Percentiles rank a stretch among this genome's conserved stretches.
Evolutionary conservation across 2,113 vertebrate genomes (phyloP).

Genomic region (Prionailurus bengalensis): DNA sequence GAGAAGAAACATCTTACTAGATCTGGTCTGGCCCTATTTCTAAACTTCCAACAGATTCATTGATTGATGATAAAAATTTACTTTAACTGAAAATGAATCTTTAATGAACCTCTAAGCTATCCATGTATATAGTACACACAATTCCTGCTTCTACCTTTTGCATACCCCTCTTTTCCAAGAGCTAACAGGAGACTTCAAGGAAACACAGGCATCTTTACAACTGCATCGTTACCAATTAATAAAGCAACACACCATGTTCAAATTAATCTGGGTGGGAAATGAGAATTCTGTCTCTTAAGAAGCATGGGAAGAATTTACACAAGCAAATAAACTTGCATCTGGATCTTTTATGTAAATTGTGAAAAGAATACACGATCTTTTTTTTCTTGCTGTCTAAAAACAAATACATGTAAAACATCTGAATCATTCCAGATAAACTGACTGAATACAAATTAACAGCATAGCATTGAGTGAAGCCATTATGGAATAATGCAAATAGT

Average conservation of each 20-base stretch:
- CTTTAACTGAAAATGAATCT: neutral
- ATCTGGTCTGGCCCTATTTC: neutral
- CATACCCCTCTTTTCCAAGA: neutral
- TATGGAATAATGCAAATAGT: conserved; percentile 54
- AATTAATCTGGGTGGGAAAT: conserved; percentile 28
- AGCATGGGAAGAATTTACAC: neutral
- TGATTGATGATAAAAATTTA: conserved; percentile 37
- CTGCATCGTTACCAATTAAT: neutral
- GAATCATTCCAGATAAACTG: conserved; percentile 50
- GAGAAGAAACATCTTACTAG: neutral
- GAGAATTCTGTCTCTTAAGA: conserved; percentile 7
- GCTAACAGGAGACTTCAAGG: neutral
- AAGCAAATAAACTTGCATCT: conserved; percentile 46
- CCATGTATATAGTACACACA: neutral
- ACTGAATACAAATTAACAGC: conserved; percentile 56
- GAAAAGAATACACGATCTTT: conserved; percentile 13
- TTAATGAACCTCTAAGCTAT: neutral
- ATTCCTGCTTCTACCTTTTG: neutral
- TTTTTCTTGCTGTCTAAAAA: conserved; percentile 34
- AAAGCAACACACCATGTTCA: neutral
- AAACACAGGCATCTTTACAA: neutral
- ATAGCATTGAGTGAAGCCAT: neutral
- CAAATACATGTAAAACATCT: conserved; percentile 60
- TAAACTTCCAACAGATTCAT: neutral
- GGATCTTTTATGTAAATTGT: conserved; percentile 53